Evolutionary conservation across 2,888 invertebrate species (phyloP), one percentile per base, ranked within the genome.

Genomic region (Dichetophora obliterata): DNA sequence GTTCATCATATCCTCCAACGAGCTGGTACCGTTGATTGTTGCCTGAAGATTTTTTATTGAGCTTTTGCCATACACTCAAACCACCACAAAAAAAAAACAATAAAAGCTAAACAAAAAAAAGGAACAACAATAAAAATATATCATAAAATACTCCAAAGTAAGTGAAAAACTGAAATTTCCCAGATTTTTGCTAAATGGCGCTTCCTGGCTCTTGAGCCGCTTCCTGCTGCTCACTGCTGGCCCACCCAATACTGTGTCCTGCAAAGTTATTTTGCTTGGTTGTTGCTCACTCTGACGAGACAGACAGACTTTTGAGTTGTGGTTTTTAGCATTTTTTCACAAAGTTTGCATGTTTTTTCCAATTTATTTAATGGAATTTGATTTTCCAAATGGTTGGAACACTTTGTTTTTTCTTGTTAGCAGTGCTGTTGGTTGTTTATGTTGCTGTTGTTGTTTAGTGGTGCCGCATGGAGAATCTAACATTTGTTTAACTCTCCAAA

Each of bases 351-450:
- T 84, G 83, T 82, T 83, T 76, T 84, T 84, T 83, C 82, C 84
- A 84, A 84, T 84, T 84, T 83, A 82, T 84, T 84, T 84, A 84
- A 84, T 84, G 84, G 84, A 84, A 83, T 83, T 84, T 83, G 84
- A 84, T 84, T 84, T 84, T 83, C 82, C 83, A 83, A 84, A 84
- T 83, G 84, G 83, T 82, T 84, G 82, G 79, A 80, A 82, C 81
- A 81, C 80, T 81, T 76, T 80, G 79, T 78, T 80, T 78, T 75
- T 78, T 80, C 14, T 63, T 73, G 43, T 61, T 59, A 9, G 22
- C 31, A 31, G 24, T 37, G 4, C 11, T 22, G 43, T 43, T 43
- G 22, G 34, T 66, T 66, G n/a, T 8, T 22, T 27, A 0, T 48
- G 48, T 27, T 50, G 52, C 16, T 48, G 50, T 48, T 68, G 68